Base-by-base conservation (phyloP, 2,113 vertebrate genomes). In the Perca schrenkii region DNA sequence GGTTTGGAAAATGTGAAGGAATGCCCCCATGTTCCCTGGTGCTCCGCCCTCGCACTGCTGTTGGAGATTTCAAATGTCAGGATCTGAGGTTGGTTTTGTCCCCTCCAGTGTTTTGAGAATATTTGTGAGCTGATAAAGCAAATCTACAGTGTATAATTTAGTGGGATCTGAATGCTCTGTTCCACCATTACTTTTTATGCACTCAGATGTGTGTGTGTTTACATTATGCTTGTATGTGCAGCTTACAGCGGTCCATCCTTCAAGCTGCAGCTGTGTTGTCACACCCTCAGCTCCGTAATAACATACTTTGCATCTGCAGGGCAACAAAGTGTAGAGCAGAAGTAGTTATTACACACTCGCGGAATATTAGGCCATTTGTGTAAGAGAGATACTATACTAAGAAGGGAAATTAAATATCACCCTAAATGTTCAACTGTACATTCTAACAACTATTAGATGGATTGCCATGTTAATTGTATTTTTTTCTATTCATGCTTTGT, bases 271-370 rank as follows among this genome's bases (percentile, higher is more conserved):
- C 70, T 80, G 58, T 74, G 36, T 43, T 77, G 28, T 76, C 60
- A 57, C 36, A n/a, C 14, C 21, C 43, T 62, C 60, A 60, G 52
- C 62, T 66, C 68, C 71, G 47, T 67, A 60, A 82, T 75, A 46
- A 78, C 61, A 79, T 49, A 50, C 15, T 85, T 68, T 77, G 50
- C 69, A 75, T 68, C 53, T 66, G 43, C 40, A 57, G 19, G 40
- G 57, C 73, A 80, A 52, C 8, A 80, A 54, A 54, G 10, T 36
- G 7, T 4, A 17, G 15, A 28, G 31, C 19, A 49, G 14, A 74
- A 53, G 13, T 71, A 57, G 14, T 65, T 74, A 67, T 75, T 49
- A 60, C 36, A 80, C 25, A 57, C 50, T 49, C 22, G 14, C 8
- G 31, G 56, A 64, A 74, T 71, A 80, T 47, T 36, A 64, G 17